Base-by-base conservation (phyloP, 2,888 invertebrate species). In the Melangyna quadrimaculata region DNA sequence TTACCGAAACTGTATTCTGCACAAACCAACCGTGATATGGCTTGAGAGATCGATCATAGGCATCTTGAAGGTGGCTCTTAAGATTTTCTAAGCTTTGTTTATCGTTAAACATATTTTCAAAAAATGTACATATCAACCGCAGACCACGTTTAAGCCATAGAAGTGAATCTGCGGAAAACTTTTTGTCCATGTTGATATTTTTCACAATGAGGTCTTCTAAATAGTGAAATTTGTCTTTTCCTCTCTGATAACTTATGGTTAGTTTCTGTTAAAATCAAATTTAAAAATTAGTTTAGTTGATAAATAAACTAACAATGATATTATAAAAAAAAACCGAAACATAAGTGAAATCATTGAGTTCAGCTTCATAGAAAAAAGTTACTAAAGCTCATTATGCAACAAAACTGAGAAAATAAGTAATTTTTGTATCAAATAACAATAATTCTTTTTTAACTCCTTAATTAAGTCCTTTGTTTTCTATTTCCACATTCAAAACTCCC, bases 21-120 rank as follows among this genome's bases (percentile, higher is more conserved):
- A 95, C 94, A 89, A 96, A 93, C 95, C 96, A 96, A 86, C 94
- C 95, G 89, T 97, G 97, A 90, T 96, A 95, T 81, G 93, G 94
- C 90, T 95, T 95, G 22, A 97, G 92, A 40, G 95, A 94, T 65
- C 94, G 94, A 88, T 95, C 94, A 90, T 97, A 97, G 0, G 96
- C 95, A 80, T 93, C 92, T 88, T 93, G 94, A 65, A 96, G 93
- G 90, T 94, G 94, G 24, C 93, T 93, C 74, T 94, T 94, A 89
- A 96, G 92, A 89, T 94, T 94, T 87, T 95, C 94, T 29, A 91
- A 79, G 12, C 77, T 87, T 45, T 90, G 88, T 59, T 89, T 79
- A 82, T 92, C 92, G 45, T 90, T 89, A 57, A 90, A 88, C 63
- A 92, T 90, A 57, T 92, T 91, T 88, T 90, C 90, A 69, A 92